Conservation (phyloP, 2,797 vertebrate species). For the Podargus strigoides region DNA sequence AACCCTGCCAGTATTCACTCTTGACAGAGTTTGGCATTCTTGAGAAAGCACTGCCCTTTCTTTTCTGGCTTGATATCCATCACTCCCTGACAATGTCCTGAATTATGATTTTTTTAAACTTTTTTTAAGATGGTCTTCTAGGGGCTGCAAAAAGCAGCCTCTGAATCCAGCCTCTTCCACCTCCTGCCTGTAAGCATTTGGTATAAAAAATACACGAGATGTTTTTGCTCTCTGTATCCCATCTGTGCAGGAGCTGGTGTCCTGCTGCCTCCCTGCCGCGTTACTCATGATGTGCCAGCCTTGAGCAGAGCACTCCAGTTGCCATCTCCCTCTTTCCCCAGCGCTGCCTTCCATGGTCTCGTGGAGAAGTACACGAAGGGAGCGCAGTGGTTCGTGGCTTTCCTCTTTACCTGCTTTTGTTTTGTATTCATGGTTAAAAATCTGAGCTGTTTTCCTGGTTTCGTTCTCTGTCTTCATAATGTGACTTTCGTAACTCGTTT, state of each 20-base stretch:
- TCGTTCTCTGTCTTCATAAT: neutral
- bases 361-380: fast-evolving
- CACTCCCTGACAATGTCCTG: neutral
- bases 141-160: neutral
- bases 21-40: neutral
- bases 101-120: neutral
- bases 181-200: neutral
- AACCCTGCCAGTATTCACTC: neutral
- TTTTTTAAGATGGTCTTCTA: neutral
- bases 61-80: neutral
- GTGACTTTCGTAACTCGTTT: neutral
- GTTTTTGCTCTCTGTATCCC: neutral
- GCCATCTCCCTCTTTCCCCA: neutral
- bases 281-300: neutral
- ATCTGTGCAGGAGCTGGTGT: neutral
- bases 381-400: neutral
- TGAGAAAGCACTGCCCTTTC: neutral
- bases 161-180: neutral
- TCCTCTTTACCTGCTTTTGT: neutral
- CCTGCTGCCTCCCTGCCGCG: neutral
- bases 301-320: neutral
- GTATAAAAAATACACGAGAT: fast-evolving
- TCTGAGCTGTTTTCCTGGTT: neutral
- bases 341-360: fast-evolving
- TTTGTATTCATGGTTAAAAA: neutral